Evolutionary conservation across 2,888 invertebrate genomes (phyloP), one percentile per base, ranked within the genome.

Genomic region (Xiphydria camelus): DNA sequence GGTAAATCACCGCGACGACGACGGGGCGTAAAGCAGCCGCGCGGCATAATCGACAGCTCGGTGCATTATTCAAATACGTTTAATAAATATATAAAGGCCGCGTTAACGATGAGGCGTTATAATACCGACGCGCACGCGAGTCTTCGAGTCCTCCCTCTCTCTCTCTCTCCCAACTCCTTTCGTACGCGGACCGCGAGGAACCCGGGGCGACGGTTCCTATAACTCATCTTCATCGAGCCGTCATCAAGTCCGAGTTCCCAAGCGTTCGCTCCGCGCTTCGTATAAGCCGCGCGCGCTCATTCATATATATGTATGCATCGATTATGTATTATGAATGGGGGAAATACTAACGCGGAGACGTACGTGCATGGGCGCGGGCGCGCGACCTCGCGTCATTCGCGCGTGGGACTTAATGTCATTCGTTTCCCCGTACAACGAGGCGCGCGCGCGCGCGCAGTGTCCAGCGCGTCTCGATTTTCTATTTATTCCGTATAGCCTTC

Each of bases 1-100:
- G 7, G 23, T 7, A 23, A 23, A 6, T 23, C 23, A n/a, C 23
- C 7, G n/a, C 23, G 23, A 23, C 23, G 23, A 7, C n/a, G 23
- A 6, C 6, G 23, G 6, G n/a, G 23, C 23, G 6, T 7, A n/a
- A 7, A 23, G 23, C 23, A 7, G n/a, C 23, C 23, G 23, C 23
- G 23, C 23, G 32, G 19, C 22, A 19, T 34, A 41, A 57, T 54
- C 57, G 55, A 32, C 43, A 41, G 45, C 45, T 49, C 47, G 48
- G 57, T 51, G 47, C 57, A 62, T 66, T 65, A 63, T 52, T 66
- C 65, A 64, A 55, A 59, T 41, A 49, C 41, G 44, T 53, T 54
- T 59, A 62, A 66, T 61, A 66, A 65, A 66, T 59, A 47, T 58
- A 62, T 58, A 61, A 63, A 63, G 59, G 51, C 55, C 26, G 4